Evolutionary conservation across 2,888 invertebrate genomes (phyloP), one percentile per base, ranked within the genome.

Genomic region (Thymelicus acteon): DNA sequence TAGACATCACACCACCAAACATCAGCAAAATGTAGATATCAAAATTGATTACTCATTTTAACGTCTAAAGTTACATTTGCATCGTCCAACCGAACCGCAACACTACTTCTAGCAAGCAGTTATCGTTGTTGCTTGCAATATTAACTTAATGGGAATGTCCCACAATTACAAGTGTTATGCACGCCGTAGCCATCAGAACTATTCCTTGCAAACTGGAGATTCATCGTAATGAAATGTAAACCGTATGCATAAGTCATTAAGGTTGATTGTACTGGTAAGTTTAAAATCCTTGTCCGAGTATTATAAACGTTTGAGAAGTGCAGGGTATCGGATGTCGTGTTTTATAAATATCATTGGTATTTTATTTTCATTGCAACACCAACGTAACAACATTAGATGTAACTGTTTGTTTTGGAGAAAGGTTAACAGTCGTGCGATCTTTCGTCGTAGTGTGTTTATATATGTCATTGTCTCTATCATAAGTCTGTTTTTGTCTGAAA

Each of bases 61-160:
- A 75, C 68, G 72, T 67, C 69, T 54, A 69, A 67, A 71, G 52
- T 71, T 57, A 57, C 72, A 68, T 73, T 74, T 67, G 64, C 70
- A 72, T 72, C 67, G 72, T 72, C 69, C 73, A 72, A 72, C 71
- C 72, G 65, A 62, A 72, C 68, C 63, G n/a, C 63, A 72, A 15
- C 63, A 72, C 68, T 60, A 66, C 74, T 72, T 60, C 72, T 65
- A 72, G 72, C 67, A 71, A 72, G 60, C 70, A 72, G 65, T 77
- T 74, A 73, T 57, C 62, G 52, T 52, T 39, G 63, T 49, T 49
- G 37, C 39, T 63, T 7, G 67, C 67, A 39, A 40, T 61, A 72
- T 73, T 72, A 66, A 70, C 63, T 74, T 74, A 74, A 75, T 75
- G 72, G 76, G 75, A 78, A 74, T 74, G 76, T 75, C 75, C 74